Conservation (phyloP, 2,797 vertebrate species). For the Garrulus glandarius region DNA sequence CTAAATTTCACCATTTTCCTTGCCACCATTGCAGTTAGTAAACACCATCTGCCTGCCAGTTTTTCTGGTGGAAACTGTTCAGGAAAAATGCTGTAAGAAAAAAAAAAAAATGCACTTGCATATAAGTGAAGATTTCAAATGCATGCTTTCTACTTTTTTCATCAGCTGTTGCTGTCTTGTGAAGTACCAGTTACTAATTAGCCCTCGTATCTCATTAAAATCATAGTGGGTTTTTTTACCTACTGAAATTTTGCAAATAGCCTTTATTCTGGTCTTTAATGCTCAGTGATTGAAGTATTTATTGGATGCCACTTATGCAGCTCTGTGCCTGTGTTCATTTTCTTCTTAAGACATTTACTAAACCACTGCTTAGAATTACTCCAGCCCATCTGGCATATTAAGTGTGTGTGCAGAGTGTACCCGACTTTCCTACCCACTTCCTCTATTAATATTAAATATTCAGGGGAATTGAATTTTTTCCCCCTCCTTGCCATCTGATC, state of each 20-base stretch:
- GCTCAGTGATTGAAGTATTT: constrained; percentile 43
- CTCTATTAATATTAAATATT: constrained; percentile 50
- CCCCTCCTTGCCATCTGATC: not conserved
- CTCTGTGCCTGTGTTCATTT: constrained; percentile 17
- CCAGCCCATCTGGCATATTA: constrained; percentile 47
- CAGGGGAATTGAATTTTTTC: not conserved
- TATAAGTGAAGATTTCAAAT: not conserved
- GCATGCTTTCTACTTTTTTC: not conserved
- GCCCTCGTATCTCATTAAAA: constrained; percentile 31
- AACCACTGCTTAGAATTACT: constrained; percentile 33
- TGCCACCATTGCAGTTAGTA: not conserved
- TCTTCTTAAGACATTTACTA: constrained; percentile 37
- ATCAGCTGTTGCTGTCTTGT: not conserved
- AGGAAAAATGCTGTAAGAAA: not conserved
- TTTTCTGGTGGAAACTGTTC: not conserved
- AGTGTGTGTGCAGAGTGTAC: constrained; percentile 27
- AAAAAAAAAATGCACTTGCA: not conserved
- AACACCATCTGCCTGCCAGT: not conserved
- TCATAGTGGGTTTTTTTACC: not conserved
- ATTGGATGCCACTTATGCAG: constrained; percentile 48
- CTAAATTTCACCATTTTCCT: not conserved
- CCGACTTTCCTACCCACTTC: constrained; percentile 19
- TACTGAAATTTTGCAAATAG: constrained; percentile 16
- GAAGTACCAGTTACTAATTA: constrained; percentile 45
- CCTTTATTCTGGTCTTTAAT: constrained; percentile 50